Conservation (phyloP, 2,113 vertebrate genomes). For the Lepidothrix coronata region DNA sequence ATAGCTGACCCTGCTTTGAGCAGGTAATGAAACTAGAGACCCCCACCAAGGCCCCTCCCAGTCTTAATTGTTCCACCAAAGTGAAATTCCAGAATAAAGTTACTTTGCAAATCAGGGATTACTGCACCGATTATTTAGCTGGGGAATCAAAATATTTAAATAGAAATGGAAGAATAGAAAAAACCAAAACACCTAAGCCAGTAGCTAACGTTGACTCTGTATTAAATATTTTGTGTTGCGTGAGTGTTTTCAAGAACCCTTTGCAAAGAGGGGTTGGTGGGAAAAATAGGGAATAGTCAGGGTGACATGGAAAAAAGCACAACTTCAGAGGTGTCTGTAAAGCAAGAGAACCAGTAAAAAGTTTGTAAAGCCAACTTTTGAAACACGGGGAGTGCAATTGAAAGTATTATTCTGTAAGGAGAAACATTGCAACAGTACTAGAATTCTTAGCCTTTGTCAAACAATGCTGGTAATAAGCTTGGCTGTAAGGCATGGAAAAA, state of each 20-base stretch:
- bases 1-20: neutral
- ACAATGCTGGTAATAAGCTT: conserved; percentile 31
- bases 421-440: conserved; percentile 3
- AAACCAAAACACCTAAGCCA: neutral
- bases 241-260: neutral
- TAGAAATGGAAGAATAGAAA: neutral
- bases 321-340: neutral
- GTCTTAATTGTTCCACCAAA: neutral
- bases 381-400: neutral
- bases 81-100: neutral
- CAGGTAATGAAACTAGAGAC: neutral
- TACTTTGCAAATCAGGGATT: neutral
- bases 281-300: neutral
- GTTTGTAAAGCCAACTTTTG: neutral
- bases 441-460: conserved; percentile 48
- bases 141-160: neutral
- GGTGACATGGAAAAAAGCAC: neutral
- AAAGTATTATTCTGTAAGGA: neutral
- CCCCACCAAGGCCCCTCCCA: neutral
- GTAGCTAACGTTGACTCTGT: neutral
- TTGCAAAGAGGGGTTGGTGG: neutral
- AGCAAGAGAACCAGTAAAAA: neutral
- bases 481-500: conserved; percentile 47
- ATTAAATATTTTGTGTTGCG: neutral
- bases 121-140: neutral